Base-by-base conservation (phyloP, 2,888 invertebrate species). In the Strigamia maritima region DNA sequence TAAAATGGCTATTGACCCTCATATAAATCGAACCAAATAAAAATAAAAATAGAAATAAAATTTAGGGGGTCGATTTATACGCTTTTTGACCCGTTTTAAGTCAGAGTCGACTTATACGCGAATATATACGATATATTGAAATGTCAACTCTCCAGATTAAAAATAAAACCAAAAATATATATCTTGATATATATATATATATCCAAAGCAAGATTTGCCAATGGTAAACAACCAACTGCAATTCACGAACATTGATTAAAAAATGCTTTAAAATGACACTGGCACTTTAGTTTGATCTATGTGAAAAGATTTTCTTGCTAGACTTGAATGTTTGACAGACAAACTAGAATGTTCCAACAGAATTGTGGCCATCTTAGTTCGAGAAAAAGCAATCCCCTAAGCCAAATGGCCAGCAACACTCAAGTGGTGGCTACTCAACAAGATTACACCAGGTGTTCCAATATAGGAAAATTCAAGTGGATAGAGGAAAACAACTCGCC, bases 331-430 rank as follows among this genome's bases (percentile, higher is more conserved):
- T 70, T 70, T 70, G 70, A 70, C 70, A 70, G 54, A 70, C 26
- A 70, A 28, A 70, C 70, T 26, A n/a, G 24, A 10, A 28, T 54
- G 70, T 26, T 26, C 16, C 70, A 70, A 70, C 14, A 70, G 28
- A 70, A 70, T 70, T 70, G 26, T 70, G 10, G n/a, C 26, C 70
- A 70, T 70, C 28, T 70, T 70, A 70, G 70, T 24, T 70, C n/a
- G 70, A 70, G 24, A 70, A 70, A 70, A 28, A 70, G 26, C 70
- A 70, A 70, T 70, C 26, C 70, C 12, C 70, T 70, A 70, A 70
- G 70, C 70, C n/a, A 70, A 54, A 70, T 70, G 70, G 70, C 70
- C 70, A 70, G 70, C 70, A 70, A 70, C 70, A 70, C 70, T 70
- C 70, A 70, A 70, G 70, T 70, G 70, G 70, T 70, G 70, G 70